Percentiles rank a stretch among this genome's conserved stretches.
Conservation (phyloP, 1,140 invertebrate species). For the Metopolophium dirhodum region DNA sequence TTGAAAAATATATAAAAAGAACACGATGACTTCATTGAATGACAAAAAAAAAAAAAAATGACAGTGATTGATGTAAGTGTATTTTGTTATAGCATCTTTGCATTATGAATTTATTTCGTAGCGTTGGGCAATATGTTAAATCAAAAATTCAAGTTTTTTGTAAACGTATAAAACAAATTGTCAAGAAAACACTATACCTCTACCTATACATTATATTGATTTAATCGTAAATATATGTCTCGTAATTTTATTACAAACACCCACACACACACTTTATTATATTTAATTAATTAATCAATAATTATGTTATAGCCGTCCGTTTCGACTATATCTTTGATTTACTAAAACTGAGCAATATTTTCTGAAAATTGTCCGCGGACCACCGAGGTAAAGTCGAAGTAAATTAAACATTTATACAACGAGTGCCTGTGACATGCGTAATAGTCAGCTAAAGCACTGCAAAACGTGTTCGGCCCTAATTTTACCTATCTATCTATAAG, state of each 20-base stretch:
- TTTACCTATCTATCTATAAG: too few species aligned
- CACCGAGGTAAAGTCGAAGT: not conserved
- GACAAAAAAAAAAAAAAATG: slow-evolving; percentile 39
- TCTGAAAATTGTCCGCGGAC: not conserved
- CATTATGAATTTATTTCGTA: not conserved
- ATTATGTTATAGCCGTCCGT: not conserved
- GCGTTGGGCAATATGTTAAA: not conserved
- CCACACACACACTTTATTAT: not conserved
- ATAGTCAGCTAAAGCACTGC: not conserved
- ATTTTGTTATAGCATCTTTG: slow-evolving; percentile 25
- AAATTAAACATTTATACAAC: not conserved
- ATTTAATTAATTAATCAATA: not conserved
- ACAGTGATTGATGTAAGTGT: slow-evolving; percentile 52
- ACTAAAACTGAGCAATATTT: not conserved
- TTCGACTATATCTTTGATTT: not conserved
- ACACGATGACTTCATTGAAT: slow-evolving; percentile 41
- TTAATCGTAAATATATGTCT: not conserved
- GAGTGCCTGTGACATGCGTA: not conserved
- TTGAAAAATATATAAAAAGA: slow-evolving; percentile 21
- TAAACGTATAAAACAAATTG: not conserved
- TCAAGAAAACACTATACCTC: not conserved
- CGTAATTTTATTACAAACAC: not conserved
- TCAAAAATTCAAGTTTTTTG: not conserved
- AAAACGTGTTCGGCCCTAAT: not conserved
- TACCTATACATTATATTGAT: not conserved